Evolutionary conservation across 1,140 invertebrate species (phyloP), one percentile per base, ranked within the genome.

Genomic region (Ridgeia piscesae): DNA sequence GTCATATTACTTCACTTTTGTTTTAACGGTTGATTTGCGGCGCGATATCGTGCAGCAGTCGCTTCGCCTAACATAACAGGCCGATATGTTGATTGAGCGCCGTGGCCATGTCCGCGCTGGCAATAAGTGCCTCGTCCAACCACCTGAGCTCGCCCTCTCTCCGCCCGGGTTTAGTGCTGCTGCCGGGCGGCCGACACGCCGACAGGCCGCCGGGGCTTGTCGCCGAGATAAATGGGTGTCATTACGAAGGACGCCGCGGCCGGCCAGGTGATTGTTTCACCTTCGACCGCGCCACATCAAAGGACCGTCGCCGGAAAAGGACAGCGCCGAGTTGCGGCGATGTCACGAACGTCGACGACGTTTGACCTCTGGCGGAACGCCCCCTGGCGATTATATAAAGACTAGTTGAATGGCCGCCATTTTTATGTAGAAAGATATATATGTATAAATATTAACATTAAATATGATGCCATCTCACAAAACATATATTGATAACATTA

Each of bases 1-100:
- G 58, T 77, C 58, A 77, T 77, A 77, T 77, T 77, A 77, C 58
- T 77, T 77, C 58, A 77, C 58, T 77, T 77, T 77, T 77, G 58
- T 77, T 77, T 77, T 77, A 77, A 77, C 58, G 58, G 58, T 21
- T 77, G 58, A 77, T 77, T 77, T 77, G 58, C 58, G 58, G 17
- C 58, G 58, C 58, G 58, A 9, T 77, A 77, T 77, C 58, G 58
- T 77, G 58, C 58, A 77, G 58, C 27, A 77, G 0, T 77, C 58
- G 58, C 58, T 77, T 31, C 17, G 58, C 58, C 58, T 77, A 77
- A 77, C 58, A 77, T 77, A 77, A 77, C 58, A 77, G 58, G 58
- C 58, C 17, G 58, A 77, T 77, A 77, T 31, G 58, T 77, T 77
- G 58, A 77, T 77, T 77, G 58, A 77, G 58, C 58, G 17, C 58